Conservation (phyloP, 2,113 vertebrate species). For the Capreolus pygargus region DNA sequence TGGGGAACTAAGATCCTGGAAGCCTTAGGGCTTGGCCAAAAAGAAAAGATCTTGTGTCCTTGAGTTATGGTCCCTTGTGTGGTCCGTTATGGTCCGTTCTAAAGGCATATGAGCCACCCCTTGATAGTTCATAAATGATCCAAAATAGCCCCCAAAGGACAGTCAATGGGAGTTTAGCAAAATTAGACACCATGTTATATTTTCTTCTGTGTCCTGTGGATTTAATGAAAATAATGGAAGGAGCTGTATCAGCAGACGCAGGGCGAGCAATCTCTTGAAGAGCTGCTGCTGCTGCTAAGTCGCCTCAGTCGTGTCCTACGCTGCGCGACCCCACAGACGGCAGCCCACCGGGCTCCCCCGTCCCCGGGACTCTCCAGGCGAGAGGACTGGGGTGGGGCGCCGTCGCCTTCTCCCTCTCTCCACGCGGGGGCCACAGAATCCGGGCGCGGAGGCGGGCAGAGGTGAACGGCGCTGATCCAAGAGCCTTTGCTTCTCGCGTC, state of each 20-base stretch:
- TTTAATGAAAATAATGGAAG: background rate
- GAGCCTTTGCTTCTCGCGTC: background rate
- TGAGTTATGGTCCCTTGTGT: background rate
- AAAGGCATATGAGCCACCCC: background rate
- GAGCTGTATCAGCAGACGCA: background rate
- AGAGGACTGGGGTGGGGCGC: background rate
- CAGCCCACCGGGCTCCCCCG: background rate
- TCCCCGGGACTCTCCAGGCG: background rate
- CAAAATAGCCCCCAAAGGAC: background rate
- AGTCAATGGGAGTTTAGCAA: background rate
- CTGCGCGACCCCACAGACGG: rapidly evolving
- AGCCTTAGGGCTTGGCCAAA: background rate
- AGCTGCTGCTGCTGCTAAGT: background rate
- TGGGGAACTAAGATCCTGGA: background rate
- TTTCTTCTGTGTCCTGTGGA: background rate
- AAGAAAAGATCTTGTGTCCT: background rate
- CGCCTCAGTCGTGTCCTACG: rapidly evolving
- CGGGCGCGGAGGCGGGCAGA: background rate
- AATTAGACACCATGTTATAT: background rate
- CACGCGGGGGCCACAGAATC: background rate
- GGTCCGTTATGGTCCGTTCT: background rate
- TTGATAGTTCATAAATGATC: background rate
- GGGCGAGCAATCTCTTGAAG: background rate
- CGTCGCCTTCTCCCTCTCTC: background rate
- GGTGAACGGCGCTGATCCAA: background rate